phyloP scores from a whole-genome alignment of 2,888 invertebrate species.

The Tetragnatha montana region DNA sequence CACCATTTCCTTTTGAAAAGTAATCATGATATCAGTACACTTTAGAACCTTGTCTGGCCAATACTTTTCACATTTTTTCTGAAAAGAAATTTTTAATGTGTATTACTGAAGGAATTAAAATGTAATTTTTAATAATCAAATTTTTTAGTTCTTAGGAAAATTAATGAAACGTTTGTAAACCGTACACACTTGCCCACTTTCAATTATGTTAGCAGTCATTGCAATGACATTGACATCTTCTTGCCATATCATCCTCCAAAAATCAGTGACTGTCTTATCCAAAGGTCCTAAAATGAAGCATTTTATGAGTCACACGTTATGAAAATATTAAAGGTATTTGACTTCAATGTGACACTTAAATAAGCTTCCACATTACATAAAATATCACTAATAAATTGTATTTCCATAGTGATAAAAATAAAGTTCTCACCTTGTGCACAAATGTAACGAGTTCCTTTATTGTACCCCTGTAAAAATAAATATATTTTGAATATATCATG shows the following conservation, averaged over 20 bases:
- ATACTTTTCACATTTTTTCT: constrained; percentile 72
- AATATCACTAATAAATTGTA: not conserved
- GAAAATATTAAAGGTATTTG: not conserved
- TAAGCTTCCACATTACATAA: not conserved
- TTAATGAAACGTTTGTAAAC: not conserved
- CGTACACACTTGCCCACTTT: constrained; percentile 86
- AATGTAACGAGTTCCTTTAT: constrained; percentile 89
- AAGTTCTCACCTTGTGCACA: constrained; percentile 84
- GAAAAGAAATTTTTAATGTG: constrained; percentile 19
- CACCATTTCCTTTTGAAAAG: constrained; percentile 49
- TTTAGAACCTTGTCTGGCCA: constrained; percentile 69
- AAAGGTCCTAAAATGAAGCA: constrained; percentile 82
- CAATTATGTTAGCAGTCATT: constrained; percentile 98
- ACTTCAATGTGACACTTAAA: too few relatives aligned
- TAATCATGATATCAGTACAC: constrained; percentile 57
- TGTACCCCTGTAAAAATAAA: constrained; percentile 79
- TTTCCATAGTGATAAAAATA: too few relatives aligned
- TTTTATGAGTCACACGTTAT: too few relatives aligned
- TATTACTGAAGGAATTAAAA: not conserved
- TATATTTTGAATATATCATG: not conserved
- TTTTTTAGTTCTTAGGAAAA: not conserved
- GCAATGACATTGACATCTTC: constrained; percentile 94
- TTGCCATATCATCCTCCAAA: constrained; percentile 99
- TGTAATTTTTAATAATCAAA: not conserved
- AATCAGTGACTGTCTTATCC: constrained; percentile 93